Base-by-base conservation (phyloP, 1,140 invertebrate species). In the Glossosoma conforme region DNA sequence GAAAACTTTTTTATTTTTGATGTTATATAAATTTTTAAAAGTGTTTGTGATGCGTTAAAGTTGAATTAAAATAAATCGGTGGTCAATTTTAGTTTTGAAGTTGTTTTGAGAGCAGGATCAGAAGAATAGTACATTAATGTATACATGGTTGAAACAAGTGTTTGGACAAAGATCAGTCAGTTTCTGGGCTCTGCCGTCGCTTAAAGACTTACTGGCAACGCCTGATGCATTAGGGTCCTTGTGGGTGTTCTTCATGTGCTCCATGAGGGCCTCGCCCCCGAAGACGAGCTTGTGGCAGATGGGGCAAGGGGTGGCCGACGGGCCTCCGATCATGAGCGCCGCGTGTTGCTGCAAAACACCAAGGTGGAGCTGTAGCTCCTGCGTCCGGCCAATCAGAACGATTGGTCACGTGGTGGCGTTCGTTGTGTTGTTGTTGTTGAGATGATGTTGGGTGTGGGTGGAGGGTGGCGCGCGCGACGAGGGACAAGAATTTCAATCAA, bases 221-320 rank as follows among this genome's bases (percentile, higher is more conserved):
- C 84, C 86, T 52, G 87, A 85, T 45, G 88, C 85, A 70, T 88
- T 87, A 22, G 89, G 90, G 65, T 95, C 91, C 77, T 93, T 94
- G 74, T 95, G 91, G 22, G 89, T 89, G 68, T 89, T 87, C 74
- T 93, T 93, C 91, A 94, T 94, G 70, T 95, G 91, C 69, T 94
- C 91, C 79, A 95, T 91, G 37, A 95, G 80, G 35, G 89, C 87
- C 72, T 94, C 91, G 44, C 85, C 86, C 56, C 90, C 90, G 62
- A 93, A 81, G 76, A 93, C 92, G 62, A 93, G 83, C 75, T 94
- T 94, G 77, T 93, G 90, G 75, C 91, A 94, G 59, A 93, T 81
- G 24, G 90, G 89, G 74, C 91, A 94, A 59, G 84, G 87, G 47
- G 89, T 91, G 59, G 86, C 87, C 65, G 91, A 92, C 32, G 89